Conservation (phyloP, 2,888 invertebrate species). For the Parascotia fuliginaria region DNA sequence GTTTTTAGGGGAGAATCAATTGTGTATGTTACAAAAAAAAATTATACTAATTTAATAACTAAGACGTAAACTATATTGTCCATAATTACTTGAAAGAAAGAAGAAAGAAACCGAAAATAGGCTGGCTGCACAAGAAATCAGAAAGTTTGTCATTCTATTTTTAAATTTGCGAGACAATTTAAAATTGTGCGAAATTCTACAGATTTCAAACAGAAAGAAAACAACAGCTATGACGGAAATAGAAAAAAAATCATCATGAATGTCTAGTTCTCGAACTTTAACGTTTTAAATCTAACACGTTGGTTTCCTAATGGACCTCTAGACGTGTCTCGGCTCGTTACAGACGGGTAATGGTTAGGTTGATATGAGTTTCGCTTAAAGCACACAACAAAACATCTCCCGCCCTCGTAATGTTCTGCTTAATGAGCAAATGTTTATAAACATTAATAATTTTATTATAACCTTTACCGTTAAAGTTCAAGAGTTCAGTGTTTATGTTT, state of each 20-base stretch:
- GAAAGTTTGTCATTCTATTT: neutral
- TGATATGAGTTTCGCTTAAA: constrained; percentile 62
- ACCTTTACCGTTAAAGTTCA: constrained; percentile 7
- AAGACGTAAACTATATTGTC: too few species aligned
- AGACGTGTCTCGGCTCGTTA: constrained; percentile 55
- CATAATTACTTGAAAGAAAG: too few species aligned
- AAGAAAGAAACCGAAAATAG: too few species aligned
- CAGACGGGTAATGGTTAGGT: constrained; percentile 59
- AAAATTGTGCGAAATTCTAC: neutral
- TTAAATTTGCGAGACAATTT: neutral
- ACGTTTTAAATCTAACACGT: constrained; percentile 48
- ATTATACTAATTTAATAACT: too few species aligned
- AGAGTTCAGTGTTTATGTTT: constrained; percentile 1
- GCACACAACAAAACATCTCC: constrained; percentile 41
- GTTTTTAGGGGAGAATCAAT: too few species aligned
- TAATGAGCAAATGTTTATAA: constrained; percentile 58
- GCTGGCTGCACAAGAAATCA: neutral
- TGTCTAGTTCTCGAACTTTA: constrained; percentile 29
- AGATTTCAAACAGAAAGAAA: neutral
- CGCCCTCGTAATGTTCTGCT: constrained; percentile 54
- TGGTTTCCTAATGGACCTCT: constrained; percentile 51
- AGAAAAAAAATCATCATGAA: constrained; percentile 23
- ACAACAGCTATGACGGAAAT: neutral
- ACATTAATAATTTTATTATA: constrained; percentile 30
- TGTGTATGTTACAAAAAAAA: too few species aligned